A percentile compares a stretch with the other conserved stretches of the same genome.
phyloP scores from a whole-genome alignment of 1,140 invertebrate genomes.

The Drosophila elegans region DNA sequence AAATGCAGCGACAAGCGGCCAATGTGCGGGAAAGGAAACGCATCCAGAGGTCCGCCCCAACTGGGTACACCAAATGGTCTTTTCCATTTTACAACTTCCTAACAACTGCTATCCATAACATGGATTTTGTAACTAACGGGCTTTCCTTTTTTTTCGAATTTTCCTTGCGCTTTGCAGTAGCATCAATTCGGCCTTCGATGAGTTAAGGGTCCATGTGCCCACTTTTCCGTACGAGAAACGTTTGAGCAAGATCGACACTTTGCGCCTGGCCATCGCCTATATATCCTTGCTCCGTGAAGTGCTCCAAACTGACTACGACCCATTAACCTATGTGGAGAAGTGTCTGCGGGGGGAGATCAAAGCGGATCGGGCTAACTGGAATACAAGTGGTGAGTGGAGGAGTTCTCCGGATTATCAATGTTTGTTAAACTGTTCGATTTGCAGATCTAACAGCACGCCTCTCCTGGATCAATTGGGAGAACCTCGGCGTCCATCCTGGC shows the following conservation, averaged over 20 bases:
- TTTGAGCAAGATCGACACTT: conserved; percentile 98
- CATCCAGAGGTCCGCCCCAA: conserved; percentile 96
- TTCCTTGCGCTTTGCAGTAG: conserved; percentile 89
- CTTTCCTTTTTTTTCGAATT: conserved; percentile 14
- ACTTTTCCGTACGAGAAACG: conserved; percentile 99
- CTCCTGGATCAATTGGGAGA: conserved; percentile 99
- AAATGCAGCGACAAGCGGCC: conserved; percentile 94
- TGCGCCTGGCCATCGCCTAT: conserved; percentile 97
- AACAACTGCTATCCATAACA: background rate
- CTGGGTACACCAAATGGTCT: conserved; percentile 87
- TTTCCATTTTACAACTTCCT: conserved; percentile 74
- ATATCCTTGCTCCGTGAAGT: conserved; percentile 97
- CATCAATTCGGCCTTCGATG: conserved; percentile 99
- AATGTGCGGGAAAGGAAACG: conserved; percentile 97
- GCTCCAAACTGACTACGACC: conserved; percentile 95
- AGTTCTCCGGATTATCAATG: background rate
- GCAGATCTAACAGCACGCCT: conserved; percentile 97
- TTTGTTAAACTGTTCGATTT: conserved; percentile 59
- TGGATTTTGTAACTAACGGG: conserved; percentile 43
- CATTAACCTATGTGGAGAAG: conserved; percentile 96
- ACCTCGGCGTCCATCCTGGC: conserved; percentile 96
- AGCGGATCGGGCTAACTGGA: conserved; percentile 95
- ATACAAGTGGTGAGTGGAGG: conserved; percentile 93
- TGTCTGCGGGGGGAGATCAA: conserved; percentile 95
- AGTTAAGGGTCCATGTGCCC: conserved; percentile 96